These are phyloP conservation scores for Liparis tanakae DNA, from an alignment of 2,797 vertebrate genomes.

Conservation along the genomic window DNA sequence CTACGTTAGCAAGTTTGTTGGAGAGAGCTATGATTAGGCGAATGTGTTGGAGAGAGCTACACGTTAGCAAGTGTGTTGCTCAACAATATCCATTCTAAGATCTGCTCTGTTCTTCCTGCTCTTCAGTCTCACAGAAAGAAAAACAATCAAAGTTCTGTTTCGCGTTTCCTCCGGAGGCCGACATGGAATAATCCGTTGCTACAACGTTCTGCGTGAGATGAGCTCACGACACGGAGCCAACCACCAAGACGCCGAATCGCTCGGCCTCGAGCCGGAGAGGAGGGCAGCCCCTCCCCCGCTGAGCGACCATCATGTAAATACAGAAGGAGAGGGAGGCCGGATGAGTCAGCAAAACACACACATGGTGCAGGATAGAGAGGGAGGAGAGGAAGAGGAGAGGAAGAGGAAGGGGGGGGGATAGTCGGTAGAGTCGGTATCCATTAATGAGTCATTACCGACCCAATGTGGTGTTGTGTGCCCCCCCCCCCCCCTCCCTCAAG, in stretches of 20 bases:
- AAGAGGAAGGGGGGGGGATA: constrained; percentile 14
- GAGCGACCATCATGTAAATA: constrained; percentile 65
- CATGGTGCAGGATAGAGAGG: constrained; percentile 19
- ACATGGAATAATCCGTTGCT: constrained; percentile 49
- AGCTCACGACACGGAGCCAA: too few species aligned
- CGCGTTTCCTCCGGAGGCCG: constrained; percentile 15
- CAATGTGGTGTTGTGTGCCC: constrained; percentile 54
- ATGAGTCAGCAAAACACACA: constrained; percentile 27
- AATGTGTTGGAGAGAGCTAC: too few species aligned
- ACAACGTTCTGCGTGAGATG: constrained; percentile 43
- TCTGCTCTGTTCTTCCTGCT: too few species aligned
- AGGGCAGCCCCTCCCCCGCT: constrained; percentile 48
- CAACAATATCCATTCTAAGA: too few species aligned
- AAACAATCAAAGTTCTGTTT: background rate
- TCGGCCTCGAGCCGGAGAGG: constrained; percentile 59
- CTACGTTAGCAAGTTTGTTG: too few species aligned
- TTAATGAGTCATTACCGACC: constrained; percentile 69
- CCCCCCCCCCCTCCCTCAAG: constrained; percentile 10
- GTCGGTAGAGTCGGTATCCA: constrained; percentile 33
- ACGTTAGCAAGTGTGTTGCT: too few species aligned
- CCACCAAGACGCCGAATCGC: constrained; percentile 27
- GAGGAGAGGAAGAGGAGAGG: background rate
- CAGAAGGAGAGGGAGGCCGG: constrained; percentile 27
- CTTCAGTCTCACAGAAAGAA: background rate
- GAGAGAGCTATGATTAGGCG: too few species aligned